Evolutionary conservation across 2,113 vertebrate genomes (phyloP).

Genomic region (Myxocyprinus asiaticus): DNA sequence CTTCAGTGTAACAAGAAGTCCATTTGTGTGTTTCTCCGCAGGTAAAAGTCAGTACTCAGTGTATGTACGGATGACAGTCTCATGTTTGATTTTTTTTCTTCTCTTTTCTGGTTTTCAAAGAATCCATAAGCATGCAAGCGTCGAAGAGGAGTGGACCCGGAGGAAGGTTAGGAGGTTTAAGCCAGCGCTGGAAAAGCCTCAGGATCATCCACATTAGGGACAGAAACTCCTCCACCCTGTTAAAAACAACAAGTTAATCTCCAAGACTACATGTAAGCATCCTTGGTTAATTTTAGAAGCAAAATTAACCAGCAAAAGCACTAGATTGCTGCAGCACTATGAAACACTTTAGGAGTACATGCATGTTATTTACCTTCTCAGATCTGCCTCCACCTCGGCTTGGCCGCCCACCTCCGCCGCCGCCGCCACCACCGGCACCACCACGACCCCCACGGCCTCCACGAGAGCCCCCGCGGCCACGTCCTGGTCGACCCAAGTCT

Average conservation of each 20-base stretch:
- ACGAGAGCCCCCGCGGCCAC: conserved; percentile 89
- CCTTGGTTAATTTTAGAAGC: no score
- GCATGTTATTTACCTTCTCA: conserved; percentile 84
- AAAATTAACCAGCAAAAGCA: no score
- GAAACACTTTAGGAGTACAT: no score
- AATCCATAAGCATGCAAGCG: conserved; percentile 99
- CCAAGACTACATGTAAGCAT: no score
- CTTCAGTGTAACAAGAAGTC: conserved; percentile 98
- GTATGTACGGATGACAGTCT: conserved; percentile 94
- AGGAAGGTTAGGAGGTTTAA: conserved; percentile 81
- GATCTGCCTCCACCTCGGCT: conserved; percentile 83
- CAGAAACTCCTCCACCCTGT: conserved; percentile 90
- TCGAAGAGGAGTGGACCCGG: conserved; percentile 86
- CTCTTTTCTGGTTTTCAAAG: conserved; percentile 77
- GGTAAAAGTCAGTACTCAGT: conserved; percentile 95
- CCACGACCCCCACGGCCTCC: conserved; percentile 89
- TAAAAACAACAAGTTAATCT: conserved; percentile 16
- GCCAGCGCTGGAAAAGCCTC: conserved; percentile 98
- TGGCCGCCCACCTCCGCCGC: conserved; percentile 80
- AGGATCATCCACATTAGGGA: conserved; percentile 97
- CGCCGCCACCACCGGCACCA: conserved; percentile 81
- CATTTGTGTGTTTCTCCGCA: conserved; percentile 84
- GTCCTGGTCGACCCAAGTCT: conserved; percentile 94
- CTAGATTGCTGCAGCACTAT: no score
- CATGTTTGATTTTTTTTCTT: conserved; percentile 69